phyloP scores from a whole-genome alignment of 2,113 vertebrate genomes.

The Catharus minimus region DNA sequence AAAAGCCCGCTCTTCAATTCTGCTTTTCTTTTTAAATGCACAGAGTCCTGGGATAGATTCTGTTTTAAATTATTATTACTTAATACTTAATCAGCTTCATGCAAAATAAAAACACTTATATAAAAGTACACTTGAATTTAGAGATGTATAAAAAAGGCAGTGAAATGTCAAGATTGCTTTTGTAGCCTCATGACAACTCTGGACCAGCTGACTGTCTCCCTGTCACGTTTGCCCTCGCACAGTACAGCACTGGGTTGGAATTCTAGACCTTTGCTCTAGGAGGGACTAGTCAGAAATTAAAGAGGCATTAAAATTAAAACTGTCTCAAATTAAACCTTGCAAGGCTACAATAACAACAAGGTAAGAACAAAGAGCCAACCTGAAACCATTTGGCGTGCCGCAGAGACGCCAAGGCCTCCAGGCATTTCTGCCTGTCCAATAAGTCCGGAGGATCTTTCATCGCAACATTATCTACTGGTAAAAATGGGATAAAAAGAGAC shows the following conservation, averaged over 20 bases:
- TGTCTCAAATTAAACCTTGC: constrained; percentile 71
- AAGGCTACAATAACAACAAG: constrained; percentile 89
- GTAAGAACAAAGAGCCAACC: constrained; percentile 95
- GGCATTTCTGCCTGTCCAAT: constrained; percentile 99
- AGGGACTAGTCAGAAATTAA: constrained; percentile 58
- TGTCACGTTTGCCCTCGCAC: constrained; percentile 15
- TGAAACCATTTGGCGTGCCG: constrained; percentile 99
- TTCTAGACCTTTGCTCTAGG: constrained; percentile 29
- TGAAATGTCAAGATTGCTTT: constrained; percentile 80
- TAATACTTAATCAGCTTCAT: constrained; percentile 69
- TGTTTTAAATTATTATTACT: constrained; percentile 52
- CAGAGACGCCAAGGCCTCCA: constrained; percentile 99
- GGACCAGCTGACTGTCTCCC: constrained; percentile 45
- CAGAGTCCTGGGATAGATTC: constrained; percentile 58
- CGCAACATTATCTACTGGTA: constrained; percentile 94
- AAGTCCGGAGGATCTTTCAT: constrained; percentile 95
- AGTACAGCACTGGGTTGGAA: constrained; percentile 27
- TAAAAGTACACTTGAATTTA: constrained; percentile 35
- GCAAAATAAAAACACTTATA: constrained; percentile 63
- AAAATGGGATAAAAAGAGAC: constrained; percentile 85
- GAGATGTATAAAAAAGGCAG: constrained; percentile 66
- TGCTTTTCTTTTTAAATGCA: constrained; percentile 66
- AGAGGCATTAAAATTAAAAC: constrained; percentile 57
- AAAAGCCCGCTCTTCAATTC: constrained; percentile 50
- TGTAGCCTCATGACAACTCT: constrained; percentile 81